A percentile compares a stretch with the other conserved stretches of the same genome.
phyloP scores from a whole-genome alignment of 2,113 vertebrate genomes.

The Nesospiza acunhae region DNA sequence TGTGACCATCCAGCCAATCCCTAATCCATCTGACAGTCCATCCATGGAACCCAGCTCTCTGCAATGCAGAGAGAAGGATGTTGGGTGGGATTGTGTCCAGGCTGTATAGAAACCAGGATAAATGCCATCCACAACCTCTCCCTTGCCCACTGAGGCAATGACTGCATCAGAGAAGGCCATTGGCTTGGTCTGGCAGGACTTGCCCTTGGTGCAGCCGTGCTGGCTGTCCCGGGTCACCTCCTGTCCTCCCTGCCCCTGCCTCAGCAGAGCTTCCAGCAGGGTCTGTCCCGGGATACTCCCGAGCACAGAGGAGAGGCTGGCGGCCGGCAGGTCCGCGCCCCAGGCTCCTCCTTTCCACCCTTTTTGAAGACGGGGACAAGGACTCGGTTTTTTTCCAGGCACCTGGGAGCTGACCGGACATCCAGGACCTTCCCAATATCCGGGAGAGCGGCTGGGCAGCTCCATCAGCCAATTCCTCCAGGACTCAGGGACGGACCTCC shows the following conservation, averaged over 20 bases:
- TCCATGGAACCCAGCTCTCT: neutral
- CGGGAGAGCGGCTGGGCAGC: neutral
- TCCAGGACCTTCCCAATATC: no score
- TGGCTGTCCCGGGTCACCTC: neutral
- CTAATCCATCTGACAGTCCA: neutral
- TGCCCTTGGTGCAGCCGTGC: neutral
- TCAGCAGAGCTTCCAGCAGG: neutral
- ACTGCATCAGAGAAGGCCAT: neutral
- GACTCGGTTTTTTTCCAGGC: no score
- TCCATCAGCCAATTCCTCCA: neutral
- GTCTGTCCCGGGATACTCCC: neutral
- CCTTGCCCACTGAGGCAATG: no score
- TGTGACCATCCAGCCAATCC: neutral
- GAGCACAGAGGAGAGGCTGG: neutral
- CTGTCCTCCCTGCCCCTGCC: neutral
- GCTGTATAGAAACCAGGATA: no score
- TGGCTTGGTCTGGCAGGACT: neutral
- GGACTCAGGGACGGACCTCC: no score
- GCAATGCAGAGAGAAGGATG: neutral
- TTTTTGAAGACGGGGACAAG: neutral
- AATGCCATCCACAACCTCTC: no score
- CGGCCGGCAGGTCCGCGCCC: accelerated
- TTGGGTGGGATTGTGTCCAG: no score
- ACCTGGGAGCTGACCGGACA: no score
- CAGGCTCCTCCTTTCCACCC: neutral